These are phyloP conservation scores for Venustaconcha ellipsiformis DNA, from an alignment of 1,140 invertebrate genomes.

Conservation along the genomic window DNA sequence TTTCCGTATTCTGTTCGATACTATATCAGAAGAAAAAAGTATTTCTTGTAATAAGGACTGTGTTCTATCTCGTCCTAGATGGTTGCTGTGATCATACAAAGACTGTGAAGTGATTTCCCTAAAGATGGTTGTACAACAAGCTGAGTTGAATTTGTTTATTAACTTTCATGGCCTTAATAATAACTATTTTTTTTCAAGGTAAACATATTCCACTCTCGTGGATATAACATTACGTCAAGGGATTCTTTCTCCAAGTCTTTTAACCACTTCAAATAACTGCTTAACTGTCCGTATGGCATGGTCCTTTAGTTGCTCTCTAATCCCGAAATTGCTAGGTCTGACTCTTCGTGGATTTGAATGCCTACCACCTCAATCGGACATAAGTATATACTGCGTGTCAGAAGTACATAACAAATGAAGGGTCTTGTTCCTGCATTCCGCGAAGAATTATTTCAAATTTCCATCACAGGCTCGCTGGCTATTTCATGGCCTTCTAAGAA, in stretches of 20 bases:
- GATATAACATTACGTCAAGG: slow-evolving; percentile 2
- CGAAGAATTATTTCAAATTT: too few relatives aligned
- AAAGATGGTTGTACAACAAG: slow-evolving; percentile 1
- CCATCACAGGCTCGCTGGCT: too few relatives aligned
- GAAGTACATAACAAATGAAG: too few relatives aligned
- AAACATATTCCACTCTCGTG: slow-evolving; percentile 14
- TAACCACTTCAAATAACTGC: too few relatives aligned
- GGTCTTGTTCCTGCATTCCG: too few relatives aligned
- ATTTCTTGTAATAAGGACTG: neutral
- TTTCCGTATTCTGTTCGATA: slow-evolving; percentile 1
- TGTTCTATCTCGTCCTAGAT: neutral
- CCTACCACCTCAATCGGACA: too few relatives aligned
- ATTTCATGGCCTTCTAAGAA: neutral
- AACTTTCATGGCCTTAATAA: slow-evolving; percentile 6
- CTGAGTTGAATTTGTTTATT: neutral
- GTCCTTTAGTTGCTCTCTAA: too few relatives aligned
- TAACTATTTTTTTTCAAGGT: slow-evolving; percentile 1
- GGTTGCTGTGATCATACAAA: slow-evolving; percentile 26
- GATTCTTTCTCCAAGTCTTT: too few relatives aligned
- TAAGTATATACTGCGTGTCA: too few relatives aligned
- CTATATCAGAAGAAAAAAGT: slow-evolving; percentile 24
- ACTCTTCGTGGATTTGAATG: too few relatives aligned
- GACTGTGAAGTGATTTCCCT: slow-evolving; percentile 3
- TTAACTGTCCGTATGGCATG: too few relatives aligned
- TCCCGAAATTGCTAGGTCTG: too few relatives aligned